Evolutionary conservation across 2,888 invertebrate genomes (phyloP).

Genomic region (Tachina lurida): DNA sequence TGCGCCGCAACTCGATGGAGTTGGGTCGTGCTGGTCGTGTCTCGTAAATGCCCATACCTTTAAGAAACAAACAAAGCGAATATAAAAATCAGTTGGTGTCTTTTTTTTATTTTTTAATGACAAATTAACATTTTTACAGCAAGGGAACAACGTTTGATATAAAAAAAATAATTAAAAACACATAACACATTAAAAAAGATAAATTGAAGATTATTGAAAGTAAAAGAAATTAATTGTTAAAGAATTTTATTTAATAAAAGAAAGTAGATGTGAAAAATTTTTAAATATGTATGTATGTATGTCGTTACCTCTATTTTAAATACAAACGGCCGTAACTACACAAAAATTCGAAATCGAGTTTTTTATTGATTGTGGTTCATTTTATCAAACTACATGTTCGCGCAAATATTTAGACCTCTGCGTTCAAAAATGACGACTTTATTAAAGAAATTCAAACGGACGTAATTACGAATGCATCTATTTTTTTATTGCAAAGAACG

Average conservation of each 20-base stretch:
- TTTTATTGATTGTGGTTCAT: too few relatives aligned
- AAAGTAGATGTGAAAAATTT: slow-evolving; percentile 6
- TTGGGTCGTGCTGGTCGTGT: slow-evolving; percentile 91
- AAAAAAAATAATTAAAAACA: slow-evolving; percentile 20
- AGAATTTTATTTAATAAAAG: slow-evolving; percentile 28
- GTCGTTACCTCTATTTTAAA: slow-evolving; percentile 21
- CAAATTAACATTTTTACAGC: slow-evolving; percentile 44
- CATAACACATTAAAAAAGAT: slow-evolving; percentile 50
- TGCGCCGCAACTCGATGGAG: slow-evolving; percentile 89
- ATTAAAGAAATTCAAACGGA: too few relatives aligned
- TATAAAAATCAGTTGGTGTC: slow-evolving; percentile 19
- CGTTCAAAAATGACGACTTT: too few relatives aligned
- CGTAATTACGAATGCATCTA: too few relatives aligned
- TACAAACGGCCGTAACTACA: too few relatives aligned
- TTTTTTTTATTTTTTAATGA: background rate
- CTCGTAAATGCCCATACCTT: slow-evolving; percentile 85
- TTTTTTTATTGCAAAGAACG: too few relatives aligned
- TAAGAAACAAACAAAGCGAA: slow-evolving; percentile 70
- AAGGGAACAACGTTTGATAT: slow-evolving; percentile 50
- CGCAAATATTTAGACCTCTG: too few relatives aligned
- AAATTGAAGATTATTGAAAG: slow-evolving; percentile 33
- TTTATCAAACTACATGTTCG: too few relatives aligned
- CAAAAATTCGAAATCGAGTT: too few relatives aligned
- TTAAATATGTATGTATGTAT: background rate
- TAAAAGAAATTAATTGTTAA: slow-evolving; percentile 32